Conservation (phyloP, 92 coral and sea anemone species). For the Palythoa heliodiscus region DNA sequence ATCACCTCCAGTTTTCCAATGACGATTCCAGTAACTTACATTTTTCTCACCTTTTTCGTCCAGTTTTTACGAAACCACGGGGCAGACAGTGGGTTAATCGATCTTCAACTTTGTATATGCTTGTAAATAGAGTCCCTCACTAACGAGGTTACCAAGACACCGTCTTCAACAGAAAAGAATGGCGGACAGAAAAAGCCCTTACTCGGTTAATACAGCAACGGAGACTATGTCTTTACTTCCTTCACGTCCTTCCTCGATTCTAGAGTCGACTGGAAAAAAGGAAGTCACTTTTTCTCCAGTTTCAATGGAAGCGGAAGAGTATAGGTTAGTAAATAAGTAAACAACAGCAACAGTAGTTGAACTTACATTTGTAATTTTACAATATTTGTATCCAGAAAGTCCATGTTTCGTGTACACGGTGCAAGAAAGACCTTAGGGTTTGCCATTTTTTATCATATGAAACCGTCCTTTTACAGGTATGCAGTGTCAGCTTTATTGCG, state of each 20-base stretch:
- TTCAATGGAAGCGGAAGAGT: constrained; percentile 25
- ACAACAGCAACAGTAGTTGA: no score
- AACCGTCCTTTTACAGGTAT: no score
- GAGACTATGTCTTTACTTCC: constrained; percentile 17
- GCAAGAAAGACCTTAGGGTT: no score
- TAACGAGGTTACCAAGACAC: constrained; percentile 39
- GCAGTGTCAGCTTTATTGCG: no score
- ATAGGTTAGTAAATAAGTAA: not conserved
- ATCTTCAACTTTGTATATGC: constrained; percentile 6
- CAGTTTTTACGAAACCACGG: not conserved
- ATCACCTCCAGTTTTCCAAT: constrained; percentile 19
- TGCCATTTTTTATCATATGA: no score
- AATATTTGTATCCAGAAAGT: no score
- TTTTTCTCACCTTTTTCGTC: constrained; percentile 1
- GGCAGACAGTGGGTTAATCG: no score
- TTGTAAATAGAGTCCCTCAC: constrained; percentile 1
- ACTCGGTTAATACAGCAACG: not conserved
- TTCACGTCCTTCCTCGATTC: constrained; percentile 27
- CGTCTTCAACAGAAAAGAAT: constrained; percentile 23
- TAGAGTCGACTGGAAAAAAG: constrained; percentile 3
- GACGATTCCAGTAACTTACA: constrained; percentile 9
- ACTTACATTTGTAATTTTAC: no score
- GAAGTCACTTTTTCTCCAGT: constrained; percentile 2
- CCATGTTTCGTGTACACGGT: no score
- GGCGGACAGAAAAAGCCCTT: constrained; percentile 11